A percentile compares a stretch with the other conserved stretches of the same genome.
Conservation (phyloP, 2,113 vertebrate genomes). For the Rattus norvegicus region DNA sequence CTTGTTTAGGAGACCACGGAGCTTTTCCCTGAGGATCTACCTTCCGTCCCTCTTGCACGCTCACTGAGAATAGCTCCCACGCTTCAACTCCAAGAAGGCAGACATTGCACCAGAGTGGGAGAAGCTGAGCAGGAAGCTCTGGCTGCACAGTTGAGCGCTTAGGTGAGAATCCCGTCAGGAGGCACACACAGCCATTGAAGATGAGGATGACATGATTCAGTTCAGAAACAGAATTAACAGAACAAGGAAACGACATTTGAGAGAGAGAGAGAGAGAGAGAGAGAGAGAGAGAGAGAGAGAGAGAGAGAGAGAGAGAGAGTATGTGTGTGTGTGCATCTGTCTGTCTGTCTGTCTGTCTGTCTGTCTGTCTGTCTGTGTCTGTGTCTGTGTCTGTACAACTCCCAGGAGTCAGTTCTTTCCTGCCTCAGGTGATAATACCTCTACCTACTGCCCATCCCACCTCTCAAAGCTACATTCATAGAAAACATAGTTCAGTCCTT, state of each 20-base stretch:
- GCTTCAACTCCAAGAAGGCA: neutral
- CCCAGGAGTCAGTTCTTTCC: neutral
- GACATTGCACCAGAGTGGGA: neutral
- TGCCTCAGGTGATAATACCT: no score
- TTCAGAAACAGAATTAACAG: constrained; percentile 22
- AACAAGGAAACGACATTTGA: neutral
- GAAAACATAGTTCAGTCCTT: neutral
- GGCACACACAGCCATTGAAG: neutral
- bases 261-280: no score
- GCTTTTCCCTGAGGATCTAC: neutral
- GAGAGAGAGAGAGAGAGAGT: no score
- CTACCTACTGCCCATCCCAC: no score
- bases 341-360: neutral
- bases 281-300: no score
- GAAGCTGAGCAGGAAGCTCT: neutral
- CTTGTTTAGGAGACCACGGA: neutral
- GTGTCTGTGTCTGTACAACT: neutral
- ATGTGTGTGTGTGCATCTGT: no score
- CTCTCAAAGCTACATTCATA: neutral
- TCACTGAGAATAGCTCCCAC: neutral
- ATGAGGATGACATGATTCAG: neutral
- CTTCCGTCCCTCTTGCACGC: neutral
- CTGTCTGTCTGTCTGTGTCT: neutral
- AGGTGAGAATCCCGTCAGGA: neutral
- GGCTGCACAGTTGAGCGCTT: neutral